phyloP scores from a whole-genome alignment of 2,888 invertebrate genomes.

The Opisthograptis luteolata region DNA sequence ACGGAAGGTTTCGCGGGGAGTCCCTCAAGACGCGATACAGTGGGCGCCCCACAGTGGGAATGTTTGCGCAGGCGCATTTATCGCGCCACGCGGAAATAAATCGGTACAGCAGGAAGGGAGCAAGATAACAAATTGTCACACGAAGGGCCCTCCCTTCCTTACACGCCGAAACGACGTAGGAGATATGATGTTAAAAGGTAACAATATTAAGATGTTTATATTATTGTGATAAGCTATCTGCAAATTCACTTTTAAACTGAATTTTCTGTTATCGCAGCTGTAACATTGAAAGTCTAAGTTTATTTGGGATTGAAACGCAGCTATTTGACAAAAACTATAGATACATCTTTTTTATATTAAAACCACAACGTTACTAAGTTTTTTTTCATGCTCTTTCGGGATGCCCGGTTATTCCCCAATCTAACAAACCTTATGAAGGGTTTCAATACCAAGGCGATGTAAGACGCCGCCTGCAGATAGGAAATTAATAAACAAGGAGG shows the following conservation, averaged over 20 bases:
- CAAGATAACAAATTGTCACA: conserved; percentile 70
- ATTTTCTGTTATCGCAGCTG: conserved; percentile 21
- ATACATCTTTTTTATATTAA: too few species aligned
- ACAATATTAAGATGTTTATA: conserved; percentile 33
- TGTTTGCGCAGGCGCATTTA: conserved; percentile 75
- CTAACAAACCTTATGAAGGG: too few species aligned
- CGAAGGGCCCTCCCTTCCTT: conserved; percentile 35
- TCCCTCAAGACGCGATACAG: conserved; percentile 66
- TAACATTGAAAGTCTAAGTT: neutral
- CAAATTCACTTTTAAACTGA: conserved; percentile 36
- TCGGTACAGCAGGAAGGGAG: conserved; percentile 76
- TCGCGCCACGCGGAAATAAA: conserved; percentile 78
- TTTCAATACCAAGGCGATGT: conserved; percentile 34
- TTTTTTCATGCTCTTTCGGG: too few species aligned
- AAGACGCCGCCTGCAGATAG: conserved; percentile 63
- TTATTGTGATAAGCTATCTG: conserved; percentile 32
- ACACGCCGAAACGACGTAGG: conserved; percentile 11
- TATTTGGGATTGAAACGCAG: too few species aligned
- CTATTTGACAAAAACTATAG: too few species aligned
- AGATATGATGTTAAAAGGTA: conserved; percentile 34
- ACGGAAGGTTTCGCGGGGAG: conserved; percentile 49
- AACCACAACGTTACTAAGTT: too few species aligned
- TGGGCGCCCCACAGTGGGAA: conserved; percentile 64
- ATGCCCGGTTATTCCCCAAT: neutral
- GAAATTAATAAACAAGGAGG: conserved; percentile 69